Conservation (phyloP, 2,113 vertebrate species). For the Puffinus mauretanicus region DNA sequence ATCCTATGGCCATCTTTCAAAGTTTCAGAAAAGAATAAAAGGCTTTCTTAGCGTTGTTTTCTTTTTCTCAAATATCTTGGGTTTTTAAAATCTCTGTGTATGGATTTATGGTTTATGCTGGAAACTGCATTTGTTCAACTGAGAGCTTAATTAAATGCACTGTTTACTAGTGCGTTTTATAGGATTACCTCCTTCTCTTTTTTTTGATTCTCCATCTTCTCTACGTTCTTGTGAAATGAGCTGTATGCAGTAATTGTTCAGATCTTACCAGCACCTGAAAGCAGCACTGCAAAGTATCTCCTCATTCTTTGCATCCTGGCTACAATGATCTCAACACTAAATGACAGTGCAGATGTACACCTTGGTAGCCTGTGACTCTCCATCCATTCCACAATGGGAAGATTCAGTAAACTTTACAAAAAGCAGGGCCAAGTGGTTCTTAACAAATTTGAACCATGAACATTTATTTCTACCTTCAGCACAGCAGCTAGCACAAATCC, state of each 20-base stretch:
- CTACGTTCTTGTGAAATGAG: neutral
- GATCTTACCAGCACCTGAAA: fast-evolving
- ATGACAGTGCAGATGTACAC: too few species aligned
- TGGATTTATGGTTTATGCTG: neutral
- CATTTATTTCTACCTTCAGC: neutral
- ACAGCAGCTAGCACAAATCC: neutral
- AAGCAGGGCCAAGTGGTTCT: neutral
- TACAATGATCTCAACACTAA: neutral
- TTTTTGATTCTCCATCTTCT: neutral
- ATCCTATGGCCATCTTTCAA: neutral
- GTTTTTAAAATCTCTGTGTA: neutral
- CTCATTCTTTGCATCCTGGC: neutral
- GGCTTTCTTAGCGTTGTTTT: neutral
- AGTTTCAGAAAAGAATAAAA: neutral
- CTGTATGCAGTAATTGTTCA: too few species aligned
- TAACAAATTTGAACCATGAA: neutral
- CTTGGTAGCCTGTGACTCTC: neutral
- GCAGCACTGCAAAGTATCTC: neutral
- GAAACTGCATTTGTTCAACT: neutral
- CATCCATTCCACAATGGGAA: neutral
- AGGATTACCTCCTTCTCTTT: neutral
- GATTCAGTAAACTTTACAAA: neutral
- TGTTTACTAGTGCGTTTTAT: neutral
- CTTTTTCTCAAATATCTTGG: neutral
- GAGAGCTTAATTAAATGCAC: neutral